phyloP scores from a whole-genome alignment of 2,888 invertebrate species.

The Unio delphinus region DNA sequence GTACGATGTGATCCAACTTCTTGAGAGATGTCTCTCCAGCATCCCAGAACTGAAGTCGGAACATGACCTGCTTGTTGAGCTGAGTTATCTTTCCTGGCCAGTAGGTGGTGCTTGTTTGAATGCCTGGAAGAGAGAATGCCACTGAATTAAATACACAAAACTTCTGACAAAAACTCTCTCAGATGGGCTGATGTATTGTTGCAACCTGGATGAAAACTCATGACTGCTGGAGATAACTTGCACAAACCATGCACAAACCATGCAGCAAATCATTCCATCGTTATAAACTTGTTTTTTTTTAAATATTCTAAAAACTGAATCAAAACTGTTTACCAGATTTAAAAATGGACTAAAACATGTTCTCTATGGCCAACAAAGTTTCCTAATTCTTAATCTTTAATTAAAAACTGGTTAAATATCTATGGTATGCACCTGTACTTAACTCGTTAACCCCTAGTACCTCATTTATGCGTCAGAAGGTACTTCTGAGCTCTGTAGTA shows the following conservation, averaged over 20 bases:
- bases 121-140: constrained; percentile 65
- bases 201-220: too few relatives aligned
- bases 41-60: constrained; percentile 77
- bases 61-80: constrained; percentile 73
- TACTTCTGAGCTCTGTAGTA: too few relatives aligned
- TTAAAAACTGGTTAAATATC: too few relatives aligned
- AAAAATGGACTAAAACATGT: neutral
- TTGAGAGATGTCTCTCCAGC: constrained; percentile 75
- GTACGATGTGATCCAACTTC: constrained; percentile 76
- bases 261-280: too few relatives aligned
- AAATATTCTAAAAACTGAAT: neutral
- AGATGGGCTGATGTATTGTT: too few relatives aligned
- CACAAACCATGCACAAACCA: too few relatives aligned
- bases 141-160: neutral
- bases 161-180: too few relatives aligned
- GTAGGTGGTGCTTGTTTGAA: constrained; percentile 74
- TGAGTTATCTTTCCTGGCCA: constrained; percentile 77
- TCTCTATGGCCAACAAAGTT: neutral
- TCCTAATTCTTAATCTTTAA: too few relatives aligned
- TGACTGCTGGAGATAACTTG: too few relatives aligned
- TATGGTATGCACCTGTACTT: too few relatives aligned
- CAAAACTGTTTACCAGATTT: neutral
- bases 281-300: neutral
- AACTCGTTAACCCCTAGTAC: too few relatives aligned
- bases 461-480: too few relatives aligned